Conservation (phyloP, 2,797 vertebrate species). For the Liparis tanakae region DNA sequence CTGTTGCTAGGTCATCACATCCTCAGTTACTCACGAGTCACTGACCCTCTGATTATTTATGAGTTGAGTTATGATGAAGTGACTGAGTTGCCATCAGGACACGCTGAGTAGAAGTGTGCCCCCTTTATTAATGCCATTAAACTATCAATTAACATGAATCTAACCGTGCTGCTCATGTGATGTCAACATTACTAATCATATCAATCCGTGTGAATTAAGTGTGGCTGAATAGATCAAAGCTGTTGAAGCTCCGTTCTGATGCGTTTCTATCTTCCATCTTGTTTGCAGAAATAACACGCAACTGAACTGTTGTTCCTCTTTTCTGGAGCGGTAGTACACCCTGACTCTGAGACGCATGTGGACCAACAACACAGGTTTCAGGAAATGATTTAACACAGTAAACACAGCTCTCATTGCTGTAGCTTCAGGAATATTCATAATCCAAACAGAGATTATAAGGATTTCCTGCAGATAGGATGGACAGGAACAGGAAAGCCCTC, state of each 20-base stretch:
- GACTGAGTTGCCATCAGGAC: background rate
- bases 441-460: conserved; percentile 14
- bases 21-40: conserved; percentile 11
- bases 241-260: background rate
- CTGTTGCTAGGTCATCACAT: background rate
- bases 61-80: background rate
- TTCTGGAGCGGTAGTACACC: conserved; percentile 35
- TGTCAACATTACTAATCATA: conserved; percentile 2
- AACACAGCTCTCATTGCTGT: conserved; percentile 6
- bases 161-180: conserved; percentile 21
- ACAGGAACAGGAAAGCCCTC: conserved; percentile 25
- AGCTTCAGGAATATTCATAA: conserved; percentile 37
- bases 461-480: conserved; percentile 42
- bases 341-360: conserved; percentile 13
- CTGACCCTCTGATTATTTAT: conserved; percentile 10
- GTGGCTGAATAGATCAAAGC: conserved; percentile 10
- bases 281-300: conserved; percentile 16
- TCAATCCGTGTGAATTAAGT: background rate
- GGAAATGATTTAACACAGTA: conserved; percentile 32
- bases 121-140: conserved; percentile 6
- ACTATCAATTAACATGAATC: background rate
- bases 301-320: conserved; percentile 34
- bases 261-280: conserved; percentile 17
- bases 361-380: background rate
- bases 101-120: conserved; percentile 4